These are phyloP conservation scores for Zoanthus sansibaricus DNA, from an alignment of 92 coral and sea anemone species.

Conservation along the genomic window DNA sequence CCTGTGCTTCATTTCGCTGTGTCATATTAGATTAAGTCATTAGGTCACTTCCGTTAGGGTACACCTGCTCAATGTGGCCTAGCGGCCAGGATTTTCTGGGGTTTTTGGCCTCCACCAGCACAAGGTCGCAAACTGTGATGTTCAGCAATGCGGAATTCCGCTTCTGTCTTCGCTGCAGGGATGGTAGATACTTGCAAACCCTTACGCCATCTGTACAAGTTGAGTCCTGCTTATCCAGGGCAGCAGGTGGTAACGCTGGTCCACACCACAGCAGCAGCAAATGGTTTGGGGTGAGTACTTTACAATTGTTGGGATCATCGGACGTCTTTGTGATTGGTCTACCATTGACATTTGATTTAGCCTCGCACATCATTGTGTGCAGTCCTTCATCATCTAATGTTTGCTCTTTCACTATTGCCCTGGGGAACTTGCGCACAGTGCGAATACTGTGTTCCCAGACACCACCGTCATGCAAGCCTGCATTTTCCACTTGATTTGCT, in stretches of 20 bases:
- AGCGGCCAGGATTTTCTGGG: conserved; percentile 62
- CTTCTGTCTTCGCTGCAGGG: conserved; percentile 58
- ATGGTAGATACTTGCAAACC: conserved; percentile 70
- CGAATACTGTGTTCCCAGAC: conserved; percentile 64
- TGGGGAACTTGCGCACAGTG: conserved; percentile 64
- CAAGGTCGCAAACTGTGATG: conserved; percentile 59
- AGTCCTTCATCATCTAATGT: conserved; percentile 68
- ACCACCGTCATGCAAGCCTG: conserved; percentile 52
- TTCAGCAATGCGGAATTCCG: conserved; percentile 49
- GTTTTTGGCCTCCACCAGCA: conserved; percentile 55
- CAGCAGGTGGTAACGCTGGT: conserved; percentile 61
- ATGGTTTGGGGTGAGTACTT: conserved; percentile 70
- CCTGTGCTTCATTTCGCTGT: too few relatives aligned
- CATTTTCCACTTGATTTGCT: conserved; percentile 57
- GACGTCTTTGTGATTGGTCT: conserved; percentile 63
- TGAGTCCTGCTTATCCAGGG: conserved; percentile 53
- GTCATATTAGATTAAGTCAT: too few relatives aligned
- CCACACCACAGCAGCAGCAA: conserved; percentile 63
- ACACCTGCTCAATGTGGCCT: conserved; percentile 52
- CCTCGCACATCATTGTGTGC: conserved; percentile 63
- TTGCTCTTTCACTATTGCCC: conserved; percentile 65
- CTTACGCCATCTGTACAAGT: conserved; percentile 62
- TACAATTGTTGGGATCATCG: conserved; percentile 61
- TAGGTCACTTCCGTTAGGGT: too few relatives aligned
- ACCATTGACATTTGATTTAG: conserved; percentile 47